A percentile compares a stretch with the other conserved stretches of the same genome.
Evolutionary conservation across 1,140 invertebrate species (phyloP).

Genomic region (Marisa cornuarietis): DNA sequence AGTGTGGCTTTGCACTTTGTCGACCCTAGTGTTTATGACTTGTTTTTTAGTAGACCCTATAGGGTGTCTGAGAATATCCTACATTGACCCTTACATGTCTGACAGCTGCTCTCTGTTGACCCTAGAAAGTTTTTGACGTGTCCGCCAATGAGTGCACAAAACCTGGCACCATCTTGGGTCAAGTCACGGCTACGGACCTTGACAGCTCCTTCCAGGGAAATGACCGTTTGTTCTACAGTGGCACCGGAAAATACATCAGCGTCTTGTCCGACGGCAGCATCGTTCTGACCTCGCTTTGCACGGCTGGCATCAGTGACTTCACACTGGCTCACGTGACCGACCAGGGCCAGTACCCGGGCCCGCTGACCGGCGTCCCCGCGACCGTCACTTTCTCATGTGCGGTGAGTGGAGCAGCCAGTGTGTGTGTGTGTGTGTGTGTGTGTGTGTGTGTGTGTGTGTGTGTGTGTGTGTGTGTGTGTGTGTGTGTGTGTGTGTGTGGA

Average conservation of each 20-base stretch:
- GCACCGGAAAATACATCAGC: neutral
- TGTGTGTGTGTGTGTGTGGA: too few relatives aligned
- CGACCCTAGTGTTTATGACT: neutral
- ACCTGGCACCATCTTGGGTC: neutral
- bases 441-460: too few relatives aligned
- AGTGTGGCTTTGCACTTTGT: neutral
- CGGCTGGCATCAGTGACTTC: neutral
- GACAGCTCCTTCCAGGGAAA: conserved; percentile 14
- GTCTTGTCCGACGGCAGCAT: neutral
- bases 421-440: too few relatives aligned
- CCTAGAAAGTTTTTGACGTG: neutral
- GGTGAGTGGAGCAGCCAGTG: neutral
- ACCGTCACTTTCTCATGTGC: neutral
- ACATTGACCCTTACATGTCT: neutral
- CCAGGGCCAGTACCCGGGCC: neutral
- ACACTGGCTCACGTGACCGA: conserved; percentile 6
- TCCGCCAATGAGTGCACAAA: conserved; percentile 5
- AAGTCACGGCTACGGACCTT: neutral
- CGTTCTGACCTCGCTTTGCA: neutral
- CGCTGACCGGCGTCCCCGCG: neutral
- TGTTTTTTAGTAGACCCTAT: neutral
- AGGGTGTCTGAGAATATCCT: neutral
- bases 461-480: too few relatives aligned
- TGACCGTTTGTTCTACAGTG: neutral
- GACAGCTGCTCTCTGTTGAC: neutral